phyloP scores from a whole-genome alignment of 2,113 vertebrate genomes.

The Phalacrocorax carbo region DNA sequence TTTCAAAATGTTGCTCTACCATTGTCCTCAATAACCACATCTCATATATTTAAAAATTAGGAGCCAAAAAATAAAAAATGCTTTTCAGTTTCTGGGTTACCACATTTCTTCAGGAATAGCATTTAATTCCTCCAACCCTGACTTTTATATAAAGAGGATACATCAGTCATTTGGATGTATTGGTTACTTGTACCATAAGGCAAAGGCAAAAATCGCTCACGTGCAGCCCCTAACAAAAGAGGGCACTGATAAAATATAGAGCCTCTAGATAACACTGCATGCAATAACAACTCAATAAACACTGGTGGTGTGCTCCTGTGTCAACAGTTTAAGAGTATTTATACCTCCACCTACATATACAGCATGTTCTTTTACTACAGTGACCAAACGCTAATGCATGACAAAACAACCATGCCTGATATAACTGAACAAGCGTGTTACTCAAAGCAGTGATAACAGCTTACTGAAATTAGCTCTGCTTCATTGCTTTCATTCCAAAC shows the following conservation, averaged over 20 bases:
- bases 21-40: background rate
- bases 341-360: background rate
- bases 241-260: background rate
- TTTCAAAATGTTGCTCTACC: background rate
- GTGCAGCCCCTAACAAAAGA: background rate
- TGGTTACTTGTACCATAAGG: background rate
- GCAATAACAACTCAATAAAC: background rate
- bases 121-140: background rate
- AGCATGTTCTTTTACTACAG: background rate
- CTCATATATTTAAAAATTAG: background rate
- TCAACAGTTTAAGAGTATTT: background rate
- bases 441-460: background rate
- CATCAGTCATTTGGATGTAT: background rate
- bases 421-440: background rate
- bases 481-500: constrained; percentile 27
- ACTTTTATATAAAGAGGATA: background rate
- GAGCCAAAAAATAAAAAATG: background rate
- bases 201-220: background rate
- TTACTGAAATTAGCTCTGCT: background rate
- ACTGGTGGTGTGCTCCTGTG: background rate
- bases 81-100: background rate
- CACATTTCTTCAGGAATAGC: background rate
- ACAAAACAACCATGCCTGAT: background rate
- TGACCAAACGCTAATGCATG: background rate
- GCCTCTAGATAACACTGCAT: background rate